Conservation (phyloP, 2,888 invertebrate genomes). For the Amphipoea oculea region DNA sequence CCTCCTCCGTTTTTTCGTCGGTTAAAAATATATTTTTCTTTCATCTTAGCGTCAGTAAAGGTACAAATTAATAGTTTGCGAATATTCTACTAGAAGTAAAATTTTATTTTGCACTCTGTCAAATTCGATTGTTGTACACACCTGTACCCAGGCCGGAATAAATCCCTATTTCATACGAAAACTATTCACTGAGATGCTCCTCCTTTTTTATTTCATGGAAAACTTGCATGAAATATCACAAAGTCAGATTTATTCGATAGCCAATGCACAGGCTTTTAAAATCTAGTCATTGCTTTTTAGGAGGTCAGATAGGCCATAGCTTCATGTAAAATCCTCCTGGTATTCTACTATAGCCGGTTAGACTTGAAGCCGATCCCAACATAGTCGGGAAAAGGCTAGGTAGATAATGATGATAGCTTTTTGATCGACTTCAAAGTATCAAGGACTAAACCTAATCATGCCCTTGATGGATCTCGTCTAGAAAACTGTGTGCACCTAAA, state of each 20-base stretch:
- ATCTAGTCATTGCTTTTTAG: background rate
- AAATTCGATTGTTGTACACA: slow-evolving; percentile 71
- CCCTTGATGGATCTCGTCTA: background rate
- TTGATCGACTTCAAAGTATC: background rate
- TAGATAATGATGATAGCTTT: background rate
- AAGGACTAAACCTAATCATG: background rate
- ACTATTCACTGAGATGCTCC: slow-evolving; percentile 35
- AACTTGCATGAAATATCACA: background rate
- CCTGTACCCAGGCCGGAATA: slow-evolving; percentile 52
- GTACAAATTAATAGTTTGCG: slow-evolving; percentile 37
- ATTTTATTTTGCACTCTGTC: slow-evolving; percentile 71
- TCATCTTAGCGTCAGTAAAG: background rate
- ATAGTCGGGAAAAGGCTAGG: background rate
- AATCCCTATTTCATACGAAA: slow-evolving; percentile 24
- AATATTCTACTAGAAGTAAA: slow-evolving; percentile 55
- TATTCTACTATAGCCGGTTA: background rate
- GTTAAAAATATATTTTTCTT: slow-evolving; percentile 21
- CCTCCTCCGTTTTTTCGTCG: no score
- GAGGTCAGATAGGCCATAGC: no score
- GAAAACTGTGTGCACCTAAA: background rate
- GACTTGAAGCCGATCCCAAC: background rate
- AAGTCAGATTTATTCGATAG: background rate
- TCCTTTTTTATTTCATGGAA: slow-evolving; percentile 5
- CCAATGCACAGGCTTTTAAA: background rate
- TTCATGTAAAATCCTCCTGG: background rate